Base-by-base conservation (phyloP, 2,113 vertebrate genomes). In the Myrmophylax atrothorax region DNA sequence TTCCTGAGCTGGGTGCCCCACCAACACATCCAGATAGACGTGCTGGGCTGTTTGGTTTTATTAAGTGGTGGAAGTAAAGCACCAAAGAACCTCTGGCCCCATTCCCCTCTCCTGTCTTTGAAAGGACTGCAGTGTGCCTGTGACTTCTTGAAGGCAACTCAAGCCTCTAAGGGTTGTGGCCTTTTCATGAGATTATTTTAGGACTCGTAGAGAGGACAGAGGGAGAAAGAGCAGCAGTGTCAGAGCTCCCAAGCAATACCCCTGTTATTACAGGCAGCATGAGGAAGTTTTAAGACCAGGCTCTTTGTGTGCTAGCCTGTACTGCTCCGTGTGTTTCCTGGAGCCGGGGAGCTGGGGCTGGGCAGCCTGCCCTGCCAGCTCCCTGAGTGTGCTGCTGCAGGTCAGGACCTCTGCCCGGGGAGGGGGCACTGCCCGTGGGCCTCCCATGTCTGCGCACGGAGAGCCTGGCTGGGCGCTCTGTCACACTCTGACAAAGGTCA, bases 401-500 rank as follows among this genome's bases (percentile, higher is more conserved):
- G 93, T 97, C 96, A 92, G 83, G 96, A 97, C 96, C 96, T 96
- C 94, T 96, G 94, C 90, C 88, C 66, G 7, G 10, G 8, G 69
- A 83, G 91, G 93, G 60, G 92, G 69, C 73, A 12, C 60, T 90
- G 96, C 96, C 96, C 23, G 49, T 95, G 79, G 96, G 96, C 94
- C 93, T 95, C 90, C 90, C 95, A 79, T 0, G 46, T 92, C 96
- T 96, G 76, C 86, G 72, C 40, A 31, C 2, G 0, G 76, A 93
- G 69, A 77, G 60, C 83, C 29, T 20, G 90, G 52, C 92, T 93
- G 90, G 80, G 22, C 0, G 13, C 73, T 89, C 86, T 90, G 96
- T 96, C 96, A 91, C 92, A 74, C 66, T 77, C 90, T 90, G 90
- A 87, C 93, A 97, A 96, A 97, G 96, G 95, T 96, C 92, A 90